Conservation (phyloP, 2,888 invertebrate species). For the Ophioninae sp. region DNA sequence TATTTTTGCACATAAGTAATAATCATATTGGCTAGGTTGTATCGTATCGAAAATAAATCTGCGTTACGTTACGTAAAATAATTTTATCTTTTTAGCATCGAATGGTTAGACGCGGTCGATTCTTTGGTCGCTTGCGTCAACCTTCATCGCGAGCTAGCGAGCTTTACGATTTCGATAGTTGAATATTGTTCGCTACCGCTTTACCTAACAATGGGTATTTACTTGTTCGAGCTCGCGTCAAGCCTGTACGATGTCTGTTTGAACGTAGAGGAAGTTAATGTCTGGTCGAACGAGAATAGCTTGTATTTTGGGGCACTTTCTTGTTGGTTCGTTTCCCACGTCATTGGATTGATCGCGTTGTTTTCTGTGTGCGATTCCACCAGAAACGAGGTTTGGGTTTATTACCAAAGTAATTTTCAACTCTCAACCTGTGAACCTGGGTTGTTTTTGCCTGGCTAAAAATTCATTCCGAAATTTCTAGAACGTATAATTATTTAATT, state of each 20-base stretch:
- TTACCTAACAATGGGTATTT: slow-evolving; percentile 41
- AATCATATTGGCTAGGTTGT: too few relatives aligned
- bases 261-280: background rate
- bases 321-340: slow-evolving; percentile 34
- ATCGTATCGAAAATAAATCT: too few relatives aligned
- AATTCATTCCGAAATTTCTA: too few relatives aligned
- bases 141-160: slow-evolving; percentile 34
- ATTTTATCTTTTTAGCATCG: slow-evolving; percentile 7
- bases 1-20: too few relatives aligned
- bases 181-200: slow-evolving; percentile 42
- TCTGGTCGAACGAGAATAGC: slow-evolving; percentile 9
- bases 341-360: slow-evolving; percentile 35
- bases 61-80: too few relatives aligned
- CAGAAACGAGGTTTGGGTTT: slow-evolving; percentile 46
- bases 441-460: too few relatives aligned
- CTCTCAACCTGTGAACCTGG: too few relatives aligned
- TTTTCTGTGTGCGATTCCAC: slow-evolving; percentile 43
- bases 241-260: slow-evolving; percentile 34
- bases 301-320: background rate
- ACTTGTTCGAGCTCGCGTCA: slow-evolving; percentile 39
- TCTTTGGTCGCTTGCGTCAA: slow-evolving; percentile 21
- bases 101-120: slow-evolving; percentile 11
- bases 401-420: background rate
- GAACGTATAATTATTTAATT: too few relatives aligned
- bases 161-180: slow-evolving; percentile 21